Evolutionary conservation across 2,113 vertebrate species (phyloP), one percentile per base, ranked within the genome.

Genomic region (Octodon degus): DNA sequence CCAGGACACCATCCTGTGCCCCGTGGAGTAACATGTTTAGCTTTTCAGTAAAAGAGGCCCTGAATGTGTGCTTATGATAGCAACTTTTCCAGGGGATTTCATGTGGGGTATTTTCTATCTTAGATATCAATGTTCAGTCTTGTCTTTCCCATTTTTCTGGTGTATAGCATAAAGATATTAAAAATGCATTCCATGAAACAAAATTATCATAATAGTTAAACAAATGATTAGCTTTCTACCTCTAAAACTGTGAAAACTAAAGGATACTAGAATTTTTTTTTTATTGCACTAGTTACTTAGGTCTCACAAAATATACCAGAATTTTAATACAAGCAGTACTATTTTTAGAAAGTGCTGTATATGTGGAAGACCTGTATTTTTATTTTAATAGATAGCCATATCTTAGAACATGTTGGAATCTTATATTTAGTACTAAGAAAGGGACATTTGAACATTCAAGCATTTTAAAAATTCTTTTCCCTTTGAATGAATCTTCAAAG

Each of bases 401-500:
- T 30, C 9, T 93, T 82, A 19, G 55, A 55, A 43, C 8, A 90
- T 67, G 70, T 63, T 62, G 5, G 8, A n/a, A 20, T 74, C 24
- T 91, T 83, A 37, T 30, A 13, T 67, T 90, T 60, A 37, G 32
- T 82, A 7, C 16, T 89, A 50, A 47, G 27, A 5, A 67, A 2
- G 32, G 20, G 47, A 62, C 8, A 83, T 67, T 96, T 16, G 22
- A 67, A 93, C 72, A 79, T 87, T 47, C 22, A 19, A 81, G 13
- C 22, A 10, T 82, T 32, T 58, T 65, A 27, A 79, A 34, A 80
- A 53, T 24, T 40, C 30, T 72, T 72, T 40, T 60, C 17, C 14
- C n/a, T 90, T 89, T 81, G 20, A 77, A 60, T 11, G 9, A 79
- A 94, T n/a, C 30, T 94, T 94, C 11, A 86, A 88, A 88, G 62